Base-by-base conservation (phyloP, 2,888 invertebrate genomes). In the Calameuta idolon region DNA sequence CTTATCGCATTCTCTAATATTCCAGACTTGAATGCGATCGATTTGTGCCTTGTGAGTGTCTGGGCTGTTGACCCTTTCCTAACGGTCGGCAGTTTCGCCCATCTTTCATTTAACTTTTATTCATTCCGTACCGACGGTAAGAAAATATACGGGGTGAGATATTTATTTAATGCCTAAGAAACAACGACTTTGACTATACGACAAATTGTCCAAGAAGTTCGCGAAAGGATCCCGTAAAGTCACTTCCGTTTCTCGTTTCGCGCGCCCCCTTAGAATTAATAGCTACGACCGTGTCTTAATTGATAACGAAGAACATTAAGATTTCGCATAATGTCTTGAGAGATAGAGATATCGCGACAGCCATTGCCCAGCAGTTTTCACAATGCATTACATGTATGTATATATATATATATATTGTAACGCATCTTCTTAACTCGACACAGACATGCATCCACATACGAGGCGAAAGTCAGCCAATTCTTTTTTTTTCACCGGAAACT, bases 291-390 rank as follows among this genome's bases (percentile, higher is more conserved):
- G 84, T 85, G 86, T 84, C 85, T 88, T 89, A 89, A 89, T 89
- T 90, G 89, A 89, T 89, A 89, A 89, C 87, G 87, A 85, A 86
- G 81, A 79, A 83, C 88, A 87, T 89, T 88, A 89, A 88, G 87
- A 87, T 86, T 83, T 85, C 83, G 79, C 83, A 80, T 86, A 82
- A 85, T 82, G 85, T 80, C 74, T n/a, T 15, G 74, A 34, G 35
- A 74, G 33, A 74, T 30, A 34, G 30, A 23, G 23, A 74, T 11
- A n/a, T 71, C 71, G 31, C 33, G 71, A 33, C 30, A 23, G 33
- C 71, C 31, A 71, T 40, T 40, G 40, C 40, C 40, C 5, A 5
- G 40, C 76, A 77, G 78, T 74, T 77, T 79, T 75, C 77, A 69
- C 76, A 79, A 69, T 69, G 74, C 69, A 69, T 31, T 33, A 5